A percentile compares a stretch with the other conserved stretches of the same genome.
Evolutionary conservation across 2,797 vertebrate genomes (phyloP).

Genomic region (Mico argentatus): DNA sequence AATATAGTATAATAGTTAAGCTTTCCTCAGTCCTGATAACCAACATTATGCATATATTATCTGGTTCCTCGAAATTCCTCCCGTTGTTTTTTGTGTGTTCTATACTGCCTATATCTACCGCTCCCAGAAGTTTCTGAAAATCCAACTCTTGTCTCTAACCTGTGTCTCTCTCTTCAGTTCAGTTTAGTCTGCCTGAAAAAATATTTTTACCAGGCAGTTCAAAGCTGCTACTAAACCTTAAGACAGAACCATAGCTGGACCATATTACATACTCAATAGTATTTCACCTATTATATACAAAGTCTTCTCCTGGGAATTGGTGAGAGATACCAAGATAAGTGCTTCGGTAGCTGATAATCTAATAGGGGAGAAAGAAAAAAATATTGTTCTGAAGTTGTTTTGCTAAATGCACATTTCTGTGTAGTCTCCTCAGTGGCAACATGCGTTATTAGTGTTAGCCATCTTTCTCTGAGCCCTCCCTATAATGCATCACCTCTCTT

Average conservation of each 20-base stretch:
- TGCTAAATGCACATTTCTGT: not conserved
- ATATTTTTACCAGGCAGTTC: not conserved
- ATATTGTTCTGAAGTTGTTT: not conserved
- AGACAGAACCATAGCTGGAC: not conserved
- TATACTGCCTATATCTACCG: not conserved
- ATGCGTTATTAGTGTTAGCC: not conserved
- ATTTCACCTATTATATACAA: not conserved
- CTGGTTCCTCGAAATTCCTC: not conserved
- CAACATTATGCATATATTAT: not conserved
- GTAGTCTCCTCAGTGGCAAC: not conserved
- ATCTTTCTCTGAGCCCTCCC: not conserved
- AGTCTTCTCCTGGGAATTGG: not conserved
- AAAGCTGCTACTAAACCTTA: not conserved
- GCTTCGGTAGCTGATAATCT: not conserved
- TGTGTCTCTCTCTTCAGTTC: not conserved
- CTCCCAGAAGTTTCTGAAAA: conserved; percentile 25
- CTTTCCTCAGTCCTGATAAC: too few relatives aligned
- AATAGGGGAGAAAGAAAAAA: not conserved
- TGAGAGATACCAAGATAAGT: not conserved
- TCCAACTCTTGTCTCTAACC: not conserved
- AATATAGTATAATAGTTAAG: too few relatives aligned
- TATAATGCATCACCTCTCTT: not conserved
- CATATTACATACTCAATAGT: not conserved
- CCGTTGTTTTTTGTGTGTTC: not conserved
- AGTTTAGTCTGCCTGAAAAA: not conserved